Evolutionary conservation across 2,113 vertebrate genomes (phyloP).

Genomic region (Pelecanus crispus): DNA sequence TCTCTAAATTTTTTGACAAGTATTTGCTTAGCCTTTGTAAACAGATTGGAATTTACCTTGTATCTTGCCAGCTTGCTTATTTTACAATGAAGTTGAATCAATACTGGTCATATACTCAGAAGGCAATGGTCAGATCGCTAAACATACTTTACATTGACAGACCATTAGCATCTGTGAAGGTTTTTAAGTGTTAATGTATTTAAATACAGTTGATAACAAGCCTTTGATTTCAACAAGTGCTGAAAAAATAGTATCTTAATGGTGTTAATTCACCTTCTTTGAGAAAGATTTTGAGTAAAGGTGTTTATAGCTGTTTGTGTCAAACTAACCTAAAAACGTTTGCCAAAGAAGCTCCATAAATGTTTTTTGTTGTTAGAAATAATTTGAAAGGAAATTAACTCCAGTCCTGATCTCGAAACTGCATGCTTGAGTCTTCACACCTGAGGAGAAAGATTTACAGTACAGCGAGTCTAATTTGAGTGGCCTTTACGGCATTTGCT

Average conservation of each 20-base stretch:
- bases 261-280: slow-evolving; percentile 53
- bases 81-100: slow-evolving; percentile 36
- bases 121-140: not conserved
- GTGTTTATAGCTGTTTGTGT: slow-evolving; percentile 64
- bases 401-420: slow-evolving; percentile 59
- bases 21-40: slow-evolving; percentile 74
- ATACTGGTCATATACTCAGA: not conserved
- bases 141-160: not conserved
- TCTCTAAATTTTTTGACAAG: slow-evolving; percentile 70
- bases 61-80: slow-evolving; percentile 66
- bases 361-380: slow-evolving; percentile 53
- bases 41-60: slow-evolving; percentile 61
- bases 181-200: slow-evolving; percentile 29
- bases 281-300: slow-evolving; percentile 59
- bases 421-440: slow-evolving; percentile 69
- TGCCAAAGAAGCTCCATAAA: slow-evolving; percentile 80
- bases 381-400: slow-evolving; percentile 47
- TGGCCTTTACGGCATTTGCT: slow-evolving; percentile 71
- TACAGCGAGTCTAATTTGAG: slow-evolving; percentile 66
- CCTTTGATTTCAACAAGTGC: slow-evolving; percentile 67
- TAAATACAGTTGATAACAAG: slow-evolving; percentile 45
- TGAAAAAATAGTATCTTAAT: slow-evolving; percentile 55
- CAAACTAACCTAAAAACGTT: slow-evolving; percentile 67
- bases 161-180: slow-evolving; percentile 25
- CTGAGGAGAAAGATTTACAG: slow-evolving; percentile 64